These are phyloP conservation scores for Arrhopalites spinosus DNA, from an alignment of 2,888 invertebrate genomes.

Conservation along the genomic window DNA sequence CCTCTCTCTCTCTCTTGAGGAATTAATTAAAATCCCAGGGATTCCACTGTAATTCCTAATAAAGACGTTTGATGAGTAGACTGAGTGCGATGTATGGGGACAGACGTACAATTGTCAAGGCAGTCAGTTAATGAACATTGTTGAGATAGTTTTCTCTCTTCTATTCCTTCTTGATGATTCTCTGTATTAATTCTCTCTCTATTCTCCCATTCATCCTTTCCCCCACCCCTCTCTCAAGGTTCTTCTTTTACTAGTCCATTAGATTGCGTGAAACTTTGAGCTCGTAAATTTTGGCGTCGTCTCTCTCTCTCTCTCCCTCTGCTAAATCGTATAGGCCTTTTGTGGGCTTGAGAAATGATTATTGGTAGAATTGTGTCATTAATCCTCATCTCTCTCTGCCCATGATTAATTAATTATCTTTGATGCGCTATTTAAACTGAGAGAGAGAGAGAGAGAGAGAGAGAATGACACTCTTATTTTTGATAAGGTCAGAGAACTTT, in stretches of 20 bases:
- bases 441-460: too few species aligned
- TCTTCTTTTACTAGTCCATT: background rate
- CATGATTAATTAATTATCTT: too few species aligned
- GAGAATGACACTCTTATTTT: too few species aligned
- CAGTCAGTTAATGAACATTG: conserved; percentile 15
- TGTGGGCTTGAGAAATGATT: too few species aligned
- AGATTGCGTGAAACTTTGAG: background rate
- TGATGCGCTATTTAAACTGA: too few species aligned
- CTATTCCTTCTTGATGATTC: background rate
- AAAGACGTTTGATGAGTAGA: conserved; percentile 9
- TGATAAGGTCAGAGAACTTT: too few species aligned
- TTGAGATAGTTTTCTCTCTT: conserved; percentile 11
- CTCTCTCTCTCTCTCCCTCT: too few species aligned
- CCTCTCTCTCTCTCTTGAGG: background rate
- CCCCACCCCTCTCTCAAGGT: background rate
- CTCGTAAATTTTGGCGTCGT: background rate
- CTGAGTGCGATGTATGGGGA: background rate
- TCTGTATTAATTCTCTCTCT: background rate
- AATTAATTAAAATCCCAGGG: conserved; percentile 18
- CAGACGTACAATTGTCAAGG: conserved; percentile 1
- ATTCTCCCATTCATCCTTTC: background rate
- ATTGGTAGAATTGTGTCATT: too few species aligned
- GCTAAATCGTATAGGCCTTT: too few species aligned
- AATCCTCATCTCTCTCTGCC: too few species aligned
- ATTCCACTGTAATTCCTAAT: conserved; percentile 17